Base-by-base conservation (phyloP, 2,888 invertebrate species). In the Calliopum simillimum region DNA sequence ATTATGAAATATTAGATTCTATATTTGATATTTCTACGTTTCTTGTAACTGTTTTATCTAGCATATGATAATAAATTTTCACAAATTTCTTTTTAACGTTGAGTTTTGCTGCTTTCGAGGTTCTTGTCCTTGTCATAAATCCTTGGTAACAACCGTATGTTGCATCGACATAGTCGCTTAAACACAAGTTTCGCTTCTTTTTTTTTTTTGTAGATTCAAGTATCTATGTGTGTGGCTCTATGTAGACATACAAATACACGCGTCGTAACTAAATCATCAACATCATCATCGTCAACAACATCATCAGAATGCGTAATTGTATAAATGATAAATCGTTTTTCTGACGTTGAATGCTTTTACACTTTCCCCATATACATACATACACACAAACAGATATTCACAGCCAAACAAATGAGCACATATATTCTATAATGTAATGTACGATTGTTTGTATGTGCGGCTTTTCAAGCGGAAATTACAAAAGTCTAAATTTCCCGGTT, bases 261-360 rank as follows among this genome's bases (percentile, higher is more conserved):
- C 25, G 25, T 63, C 56, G 44, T 47, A 63, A 56, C 64, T 55
- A 58, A 55, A 58, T 33, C 62, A 61, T 61, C 43, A 67, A 33
- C 71, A 51, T 56, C 65, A 59, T 46, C 62, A 55, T 43, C 49
- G 43, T 16, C 59, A 19, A 71, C 62, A 69, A 70, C 71, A 71
- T 67, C 63, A 74, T 58, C 74, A 75, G 72, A 76, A 75, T 74
- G 73, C 74, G 74, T 76, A 77, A 76, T 76, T 76, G 73, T 73
- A 66, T 73, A 73, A 74, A 76, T 77, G 75, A 76, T 76, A 74
- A 76, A 76, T 76, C 72, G 76, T 67, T 74, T 73, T 75, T 69
- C 69, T 75, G 72, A 64, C 74, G 72, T 73, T 72, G 43, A 66
- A 21, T 25, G 65, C 49, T 62, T 66, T 51, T 69, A 59, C 69